These are phyloP conservation scores for Xiphophorus couchianus DNA, from an alignment of 2,113 vertebrate species.

Conservation along the genomic window DNA sequence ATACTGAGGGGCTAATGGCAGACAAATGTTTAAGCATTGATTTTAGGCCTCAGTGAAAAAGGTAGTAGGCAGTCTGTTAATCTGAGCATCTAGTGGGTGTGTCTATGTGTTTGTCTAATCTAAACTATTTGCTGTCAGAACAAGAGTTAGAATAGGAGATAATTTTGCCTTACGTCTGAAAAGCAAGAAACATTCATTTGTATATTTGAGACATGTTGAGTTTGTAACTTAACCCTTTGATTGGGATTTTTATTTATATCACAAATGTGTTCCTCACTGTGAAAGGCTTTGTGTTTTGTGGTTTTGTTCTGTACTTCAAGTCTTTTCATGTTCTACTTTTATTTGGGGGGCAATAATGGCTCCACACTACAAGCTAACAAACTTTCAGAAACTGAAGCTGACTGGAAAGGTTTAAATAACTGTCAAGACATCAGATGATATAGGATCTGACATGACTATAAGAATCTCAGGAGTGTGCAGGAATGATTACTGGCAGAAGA, in stretches of 20 bases:
- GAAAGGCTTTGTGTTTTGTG: background rate
- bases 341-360: background rate
- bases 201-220: too few relatives aligned
- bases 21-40: conserved; percentile 15
- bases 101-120: background rate
- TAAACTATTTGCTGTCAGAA: background rate
- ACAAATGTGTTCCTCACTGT: too few relatives aligned
- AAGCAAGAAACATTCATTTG: too few relatives aligned
- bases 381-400: background rate
- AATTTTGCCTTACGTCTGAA: background rate
- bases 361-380: background rate
- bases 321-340: background rate
- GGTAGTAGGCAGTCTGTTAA: background rate
- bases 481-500: background rate
- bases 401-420: background rate
- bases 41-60: background rate
- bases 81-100: conserved; percentile 8
- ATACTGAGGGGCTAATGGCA: conserved; percentile 11
- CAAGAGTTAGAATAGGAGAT: background rate
- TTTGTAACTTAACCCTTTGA: too few relatives aligned
- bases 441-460: background rate
- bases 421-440: too few relatives aligned
- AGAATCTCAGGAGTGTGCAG: background rate
- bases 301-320: background rate
- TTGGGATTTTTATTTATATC: too few relatives aligned